Conservation (phyloP, 2,797 vertebrate genomes). For the Lerista edwardsae region DNA sequence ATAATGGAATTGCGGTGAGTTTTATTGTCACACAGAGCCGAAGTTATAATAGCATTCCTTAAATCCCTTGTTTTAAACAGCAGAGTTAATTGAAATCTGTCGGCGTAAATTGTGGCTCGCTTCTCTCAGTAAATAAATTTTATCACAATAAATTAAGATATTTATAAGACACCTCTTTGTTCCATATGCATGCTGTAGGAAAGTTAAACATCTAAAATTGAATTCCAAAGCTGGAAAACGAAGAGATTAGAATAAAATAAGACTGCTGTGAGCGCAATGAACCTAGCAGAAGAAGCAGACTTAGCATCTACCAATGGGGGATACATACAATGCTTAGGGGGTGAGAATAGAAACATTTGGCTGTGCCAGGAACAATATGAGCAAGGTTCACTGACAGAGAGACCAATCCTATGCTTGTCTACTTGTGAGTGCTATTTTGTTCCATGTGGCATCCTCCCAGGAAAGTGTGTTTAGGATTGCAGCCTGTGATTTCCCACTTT, state of each 20-base stretch:
- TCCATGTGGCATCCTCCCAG: no score
- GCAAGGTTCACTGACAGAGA: no score
- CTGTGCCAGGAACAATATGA: no score
- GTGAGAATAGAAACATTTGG: no score
- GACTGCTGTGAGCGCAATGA: not conserved
- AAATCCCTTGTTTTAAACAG: constrained; percentile 18
- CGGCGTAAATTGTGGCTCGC: not conserved
- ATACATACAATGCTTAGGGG: no score
- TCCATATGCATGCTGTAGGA: not conserved
- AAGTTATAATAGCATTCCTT: not conserved
- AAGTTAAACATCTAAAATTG: constrained; percentile 15
- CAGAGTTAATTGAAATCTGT: constrained; percentile 53
- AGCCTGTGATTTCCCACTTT: no score
- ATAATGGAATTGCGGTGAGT: constrained; percentile 29
- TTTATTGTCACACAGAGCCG: constrained; percentile 25
- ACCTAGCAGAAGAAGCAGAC: not conserved
- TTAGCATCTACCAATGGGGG: not conserved
- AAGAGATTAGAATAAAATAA: not conserved
- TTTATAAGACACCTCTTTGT: not conserved
- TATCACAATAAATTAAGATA: not conserved
- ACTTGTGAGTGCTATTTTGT: no score
- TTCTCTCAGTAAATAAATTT: constrained; percentile 35
- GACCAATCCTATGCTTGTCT: no score
- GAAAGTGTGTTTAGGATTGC: no score
- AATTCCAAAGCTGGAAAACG: not conserved